Evolutionary conservation across 2,888 invertebrate species (phyloP).

Genomic region (Brachyptera risi): DNA sequence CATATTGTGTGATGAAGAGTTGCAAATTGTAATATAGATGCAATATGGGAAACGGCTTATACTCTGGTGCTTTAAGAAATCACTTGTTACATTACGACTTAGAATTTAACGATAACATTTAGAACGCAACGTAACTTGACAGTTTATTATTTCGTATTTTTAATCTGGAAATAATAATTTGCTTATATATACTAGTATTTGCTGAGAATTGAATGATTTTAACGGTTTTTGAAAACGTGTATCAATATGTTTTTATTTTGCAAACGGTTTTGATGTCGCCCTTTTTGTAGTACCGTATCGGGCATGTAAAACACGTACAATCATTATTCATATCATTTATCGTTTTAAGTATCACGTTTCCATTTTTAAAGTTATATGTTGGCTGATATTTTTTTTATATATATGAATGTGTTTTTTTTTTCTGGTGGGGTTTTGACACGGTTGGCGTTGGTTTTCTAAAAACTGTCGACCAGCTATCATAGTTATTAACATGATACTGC

Average conservation of each 20-base stretch:
- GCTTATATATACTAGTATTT: slow-evolving; percentile 10
- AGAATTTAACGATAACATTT: slow-evolving; percentile 6
- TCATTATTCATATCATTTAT: slow-evolving; percentile 17
- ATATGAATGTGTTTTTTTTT: slow-evolving; percentile 9
- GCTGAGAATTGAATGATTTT: slow-evolving; percentile 3
- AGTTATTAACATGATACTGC: slow-evolving; percentile 7
- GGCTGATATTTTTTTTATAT: slow-evolving; percentile 13
- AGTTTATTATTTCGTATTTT: slow-evolving; percentile 13
- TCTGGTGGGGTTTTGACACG: slow-evolving; percentile 13
- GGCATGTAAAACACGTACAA: slow-evolving; percentile 9
- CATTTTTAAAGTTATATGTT: slow-evolving; percentile 7
- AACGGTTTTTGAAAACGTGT: neutral
- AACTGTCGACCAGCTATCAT: too few species aligned
- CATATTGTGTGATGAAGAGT: too few species aligned
- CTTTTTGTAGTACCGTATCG: slow-evolving; percentile 1
- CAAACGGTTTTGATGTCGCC: slow-evolving; percentile 7
- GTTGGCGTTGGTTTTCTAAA: too few species aligned
- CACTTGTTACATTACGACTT: neutral
- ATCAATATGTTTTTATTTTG: slow-evolving; percentile 3
- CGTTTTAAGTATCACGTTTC: slow-evolving; percentile 14
- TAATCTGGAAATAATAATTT: slow-evolving; percentile 1
- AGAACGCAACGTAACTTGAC: slow-evolving; percentile 27
- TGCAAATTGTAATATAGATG: neutral
- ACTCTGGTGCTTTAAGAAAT: slow-evolving; percentile 10
- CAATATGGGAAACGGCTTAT: neutral